Conservation (phyloP, 2,797 vertebrate species). For the Bovichtus diacanthus region DNA sequence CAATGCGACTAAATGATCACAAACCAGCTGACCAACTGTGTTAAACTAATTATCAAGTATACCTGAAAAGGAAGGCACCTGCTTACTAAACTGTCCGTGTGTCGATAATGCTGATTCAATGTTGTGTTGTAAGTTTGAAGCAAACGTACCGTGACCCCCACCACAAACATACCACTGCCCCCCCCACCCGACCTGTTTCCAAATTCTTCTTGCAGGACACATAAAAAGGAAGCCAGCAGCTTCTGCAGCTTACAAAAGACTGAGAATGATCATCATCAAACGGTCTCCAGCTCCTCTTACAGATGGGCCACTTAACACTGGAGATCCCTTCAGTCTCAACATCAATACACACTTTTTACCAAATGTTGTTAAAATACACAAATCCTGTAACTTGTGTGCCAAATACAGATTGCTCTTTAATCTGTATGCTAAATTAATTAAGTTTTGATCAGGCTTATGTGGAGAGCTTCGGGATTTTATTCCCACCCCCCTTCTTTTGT, state of each 20-base stretch:
- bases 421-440: conserved; percentile 32
- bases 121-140: neutral
- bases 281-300: conserved; percentile 34
- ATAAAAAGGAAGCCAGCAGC: conserved; percentile 57
- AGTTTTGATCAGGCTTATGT: conserved; percentile 3
- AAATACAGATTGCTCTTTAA: conserved; percentile 14
- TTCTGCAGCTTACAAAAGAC: conserved; percentile 54
- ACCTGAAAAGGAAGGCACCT: too few species aligned
- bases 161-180: conserved; percentile 22
- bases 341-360: neutral
- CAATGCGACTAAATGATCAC: too few species aligned
- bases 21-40: too few species aligned
- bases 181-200: conserved; percentile 12
- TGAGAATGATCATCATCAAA: conserved; percentile 78
- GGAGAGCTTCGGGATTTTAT: neutral
- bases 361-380: neutral
- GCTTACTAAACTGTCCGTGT: too few species aligned
- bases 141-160: conserved; percentile 10
- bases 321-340: conserved; percentile 26
- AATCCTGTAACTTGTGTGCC: neutral
- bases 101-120: neutral
- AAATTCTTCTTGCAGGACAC: conserved; percentile 58
- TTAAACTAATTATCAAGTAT: too few species aligned
- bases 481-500: neutral
- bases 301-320: conserved; percentile 50